These are phyloP conservation scores for Oreochromis mossambicus DNA, from an alignment of 2,797 vertebrate species.

Conservation along the genomic window DNA sequence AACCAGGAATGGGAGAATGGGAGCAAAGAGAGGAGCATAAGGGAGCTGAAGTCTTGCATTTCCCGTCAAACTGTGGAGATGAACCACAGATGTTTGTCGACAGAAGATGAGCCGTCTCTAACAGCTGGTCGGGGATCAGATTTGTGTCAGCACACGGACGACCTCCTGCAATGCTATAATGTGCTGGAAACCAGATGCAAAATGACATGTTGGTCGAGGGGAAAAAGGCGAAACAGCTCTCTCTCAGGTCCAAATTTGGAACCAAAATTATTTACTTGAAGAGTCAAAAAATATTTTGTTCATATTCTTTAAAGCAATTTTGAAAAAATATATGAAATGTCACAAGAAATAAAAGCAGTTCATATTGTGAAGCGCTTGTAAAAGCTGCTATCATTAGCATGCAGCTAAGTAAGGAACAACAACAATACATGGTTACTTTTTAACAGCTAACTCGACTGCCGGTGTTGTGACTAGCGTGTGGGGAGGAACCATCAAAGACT, in stretches of 20 bases:
- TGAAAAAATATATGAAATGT: background rate
- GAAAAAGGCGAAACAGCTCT: background rate
- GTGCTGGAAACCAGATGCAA: slow-evolving; percentile 17
- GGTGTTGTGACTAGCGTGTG: slow-evolving; percentile 26
- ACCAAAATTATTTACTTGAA: background rate
- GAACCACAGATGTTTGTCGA: slow-evolving; percentile 88
- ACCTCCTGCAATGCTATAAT: slow-evolving; percentile 56
- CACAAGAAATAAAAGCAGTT: background rate
- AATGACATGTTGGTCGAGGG: background rate
- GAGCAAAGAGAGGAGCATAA: slow-evolving; percentile 53
- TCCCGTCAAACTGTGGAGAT: slow-evolving; percentile 86
- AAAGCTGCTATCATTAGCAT: background rate
- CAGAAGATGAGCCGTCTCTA: slow-evolving; percentile 77
- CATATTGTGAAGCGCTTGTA: background rate
- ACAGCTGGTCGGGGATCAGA: slow-evolving; percentile 77
- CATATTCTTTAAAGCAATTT: background rate
- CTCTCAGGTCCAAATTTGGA: background rate
- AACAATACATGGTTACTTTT: slow-evolving; percentile 4
- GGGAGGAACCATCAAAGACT: background rate
- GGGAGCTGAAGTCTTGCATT: slow-evolving; percentile 81
- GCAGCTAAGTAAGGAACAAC: slow-evolving; percentile 3
- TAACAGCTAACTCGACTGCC: background rate
- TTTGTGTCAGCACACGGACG: slow-evolving; percentile 74
- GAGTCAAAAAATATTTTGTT: background rate
- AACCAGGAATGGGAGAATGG: slow-evolving; percentile 59